Evolutionary conservation across 2,888 invertebrate species (phyloP).

Genomic region (Lasioglossum figueresi): DNA sequence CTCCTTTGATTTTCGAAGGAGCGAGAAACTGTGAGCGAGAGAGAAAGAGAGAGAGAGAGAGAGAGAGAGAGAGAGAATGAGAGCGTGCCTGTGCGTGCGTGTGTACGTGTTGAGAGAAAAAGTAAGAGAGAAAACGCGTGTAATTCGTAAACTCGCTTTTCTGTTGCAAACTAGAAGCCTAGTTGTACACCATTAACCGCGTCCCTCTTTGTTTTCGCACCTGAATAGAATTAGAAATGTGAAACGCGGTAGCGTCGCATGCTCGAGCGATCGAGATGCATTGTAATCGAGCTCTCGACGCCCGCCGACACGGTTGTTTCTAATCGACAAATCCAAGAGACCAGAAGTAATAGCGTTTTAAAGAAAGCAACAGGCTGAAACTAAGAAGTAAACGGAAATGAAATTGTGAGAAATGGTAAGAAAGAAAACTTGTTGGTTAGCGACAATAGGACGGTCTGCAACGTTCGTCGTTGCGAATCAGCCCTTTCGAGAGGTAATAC

Average conservation of each 20-base stretch:
- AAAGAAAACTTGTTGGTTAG: background rate
- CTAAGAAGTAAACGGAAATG: background rate
- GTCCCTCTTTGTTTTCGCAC: conserved; percentile 10
- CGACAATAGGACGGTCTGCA: conserved; percentile 33
- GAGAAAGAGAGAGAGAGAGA: background rate
- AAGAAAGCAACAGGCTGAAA: background rate
- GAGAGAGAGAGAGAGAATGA: background rate
- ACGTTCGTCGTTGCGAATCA: conserved; percentile 28
- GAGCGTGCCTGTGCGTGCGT: background rate
- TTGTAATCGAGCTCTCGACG: conserved; percentile 15
- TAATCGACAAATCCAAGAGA: background rate
- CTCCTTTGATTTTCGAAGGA: background rate
- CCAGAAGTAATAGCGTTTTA: background rate
- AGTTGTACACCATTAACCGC: conserved; percentile 29
- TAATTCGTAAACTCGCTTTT: conserved; percentile 35
- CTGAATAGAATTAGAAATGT: background rate
- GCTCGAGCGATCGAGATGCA: conserved; percentile 30
- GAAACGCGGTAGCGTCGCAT: background rate
- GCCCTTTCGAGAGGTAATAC: conserved; percentile 34
- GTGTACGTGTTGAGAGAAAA: background rate
- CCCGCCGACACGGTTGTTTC: conserved; percentile 43
- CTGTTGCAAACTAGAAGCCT: conserved; percentile 22
- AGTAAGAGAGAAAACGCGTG: conserved; percentile 10
- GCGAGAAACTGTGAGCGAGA: background rate
- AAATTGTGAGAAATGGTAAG: conserved; percentile 2